Evolutionary conservation across 1,140 invertebrate species (phyloP), one percentile per base, ranked within the genome.

Genomic region (Caenorhabditis inopinata): DNA sequence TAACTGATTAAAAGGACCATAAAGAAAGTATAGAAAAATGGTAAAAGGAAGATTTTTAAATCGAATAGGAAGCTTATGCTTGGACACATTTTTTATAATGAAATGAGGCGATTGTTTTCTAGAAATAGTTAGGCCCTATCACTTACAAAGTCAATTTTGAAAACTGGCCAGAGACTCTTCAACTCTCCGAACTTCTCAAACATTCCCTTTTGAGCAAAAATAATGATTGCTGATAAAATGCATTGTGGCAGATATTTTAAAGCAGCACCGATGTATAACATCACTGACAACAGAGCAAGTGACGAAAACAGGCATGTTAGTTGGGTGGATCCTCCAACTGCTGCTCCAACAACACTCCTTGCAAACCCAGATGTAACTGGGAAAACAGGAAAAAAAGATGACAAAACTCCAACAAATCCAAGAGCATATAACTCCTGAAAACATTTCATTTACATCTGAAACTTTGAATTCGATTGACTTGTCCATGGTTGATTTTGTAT

Each of bases 311-410:
- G 84, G n/a, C 81, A 82, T 16, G 86, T 87, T 1, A 87, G 85
- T 74, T 86, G 85, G 12, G 86, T 88, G 18, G 77, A 86, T 35
- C 87, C 83, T 46, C 85, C 84, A 74, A 87, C 85, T 1, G 86
- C 86, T 74, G 79, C 82, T 78, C 86, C 86, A 53, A 87, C 79
- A 14, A 87, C 79, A 53, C 87, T 84, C 32, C 87, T 46, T 1
- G 87, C 85, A 68, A 88, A 87, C 35, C 86, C 88, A 42, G 86
- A 87, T 6, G 86, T 87, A 11, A 87, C 85, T n/a, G 86, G 87
- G 78, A 87, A 87, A 23, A 88, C 87, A n/a, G 86, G 86, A 53
- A 87, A 87, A 12, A 85, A 76, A 1, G 86, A 88, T 9, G 86
- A 88, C 18, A 82, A 78, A 16, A 88, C 78, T 62, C 85, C 85